Evolutionary conservation across 64 coral and sea anemone species (phyloP).

Genomic region (Cladopsammia gracilis): DNA sequence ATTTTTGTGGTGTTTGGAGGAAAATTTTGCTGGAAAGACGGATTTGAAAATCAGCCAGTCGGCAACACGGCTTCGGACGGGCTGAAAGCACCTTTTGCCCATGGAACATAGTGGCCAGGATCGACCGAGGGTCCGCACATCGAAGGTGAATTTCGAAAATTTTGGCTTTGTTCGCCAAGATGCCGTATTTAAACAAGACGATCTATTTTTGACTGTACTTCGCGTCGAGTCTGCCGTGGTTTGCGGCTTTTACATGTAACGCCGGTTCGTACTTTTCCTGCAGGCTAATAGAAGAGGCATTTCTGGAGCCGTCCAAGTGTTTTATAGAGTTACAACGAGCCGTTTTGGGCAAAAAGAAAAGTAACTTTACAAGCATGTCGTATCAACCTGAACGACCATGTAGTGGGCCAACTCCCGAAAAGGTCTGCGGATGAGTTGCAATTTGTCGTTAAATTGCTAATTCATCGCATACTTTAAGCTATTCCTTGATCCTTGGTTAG

Average conservation of each 20-base stretch:
- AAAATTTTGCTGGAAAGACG: constrained; percentile 70
- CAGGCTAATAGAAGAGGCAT: neutral
- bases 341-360: neutral
- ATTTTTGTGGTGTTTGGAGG: constrained; percentile 72
- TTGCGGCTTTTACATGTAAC: constrained; percentile 25
- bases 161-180: constrained; percentile 93
- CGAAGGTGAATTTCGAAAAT: constrained; percentile 91
- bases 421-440: constrained; percentile 7
- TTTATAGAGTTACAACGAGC: neutral
- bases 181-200: constrained; percentile 93
- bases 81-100: constrained; percentile 78
- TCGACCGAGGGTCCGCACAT: constrained; percentile 91
- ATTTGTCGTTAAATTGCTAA: constrained; percentile 1
- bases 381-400: constrained; percentile 12
- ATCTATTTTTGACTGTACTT: constrained; percentile 36
- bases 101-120: constrained; percentile 97
- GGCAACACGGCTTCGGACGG: constrained; percentile 87
- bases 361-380: neutral
- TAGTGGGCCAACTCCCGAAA: constrained; percentile 68
- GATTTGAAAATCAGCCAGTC: constrained; percentile 67
- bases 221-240: constrained; percentile 44
- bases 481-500: constrained; percentile 41
- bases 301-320: neutral
- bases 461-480: constrained; percentile 14
- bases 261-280: neutral